Conservation (phyloP, 2,888 invertebrate genomes). For the Sesia bembeciformis region DNA sequence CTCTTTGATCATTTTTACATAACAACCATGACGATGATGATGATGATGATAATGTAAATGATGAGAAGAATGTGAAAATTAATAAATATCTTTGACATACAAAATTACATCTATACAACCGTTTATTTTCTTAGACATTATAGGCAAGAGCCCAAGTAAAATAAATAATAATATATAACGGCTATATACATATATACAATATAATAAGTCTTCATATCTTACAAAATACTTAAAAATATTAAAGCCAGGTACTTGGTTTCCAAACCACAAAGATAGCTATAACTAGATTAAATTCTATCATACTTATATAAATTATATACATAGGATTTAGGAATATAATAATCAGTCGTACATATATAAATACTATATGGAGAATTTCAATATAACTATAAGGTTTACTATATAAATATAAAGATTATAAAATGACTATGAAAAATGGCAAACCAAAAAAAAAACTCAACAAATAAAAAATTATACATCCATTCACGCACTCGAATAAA, state of each 20-base stretch:
- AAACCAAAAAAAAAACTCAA: constrained; percentile 21
- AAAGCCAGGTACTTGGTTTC: constrained; percentile 51
- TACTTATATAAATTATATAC: constrained; percentile 18
- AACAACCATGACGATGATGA: constrained; percentile 1
- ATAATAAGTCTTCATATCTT: constrained; percentile 14
- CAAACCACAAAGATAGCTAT: constrained; percentile 16
- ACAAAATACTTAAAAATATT: constrained; percentile 51
- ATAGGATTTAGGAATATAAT: constrained; percentile 24
- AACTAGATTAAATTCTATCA: constrained; percentile 7
- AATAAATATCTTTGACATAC: not conserved
- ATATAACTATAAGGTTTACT: constrained; percentile 20
- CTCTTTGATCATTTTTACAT: not conserved
- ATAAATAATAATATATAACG: not conserved
- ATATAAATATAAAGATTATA: constrained; percentile 29
- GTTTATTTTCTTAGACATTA: not conserved
- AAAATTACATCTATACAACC: not conserved
- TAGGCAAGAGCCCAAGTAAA: not conserved
- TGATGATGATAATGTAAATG: constrained; percentile 4
- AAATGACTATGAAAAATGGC: constrained; percentile 19
- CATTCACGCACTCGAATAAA: constrained; percentile 36
- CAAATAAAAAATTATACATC: constrained; percentile 35
- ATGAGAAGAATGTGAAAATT: not conserved
- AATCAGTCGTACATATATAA: constrained; percentile 8
- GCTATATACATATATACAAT: constrained; percentile 11
- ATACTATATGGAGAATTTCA: not conserved